Conservation (phyloP, 2,888 invertebrate species). For the Sinhomidia bicolor region DNA sequence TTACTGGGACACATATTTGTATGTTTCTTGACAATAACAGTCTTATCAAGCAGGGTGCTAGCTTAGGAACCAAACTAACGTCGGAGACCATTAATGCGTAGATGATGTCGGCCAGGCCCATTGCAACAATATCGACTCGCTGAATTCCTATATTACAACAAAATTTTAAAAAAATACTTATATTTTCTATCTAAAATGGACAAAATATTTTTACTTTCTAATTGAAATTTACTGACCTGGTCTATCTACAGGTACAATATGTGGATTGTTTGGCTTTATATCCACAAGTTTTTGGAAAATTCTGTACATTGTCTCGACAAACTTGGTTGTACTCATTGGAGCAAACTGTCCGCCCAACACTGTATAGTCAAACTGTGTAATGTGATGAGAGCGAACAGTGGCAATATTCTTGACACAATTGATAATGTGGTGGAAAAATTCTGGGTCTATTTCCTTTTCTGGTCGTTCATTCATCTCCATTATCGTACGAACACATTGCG, state of each 20-base stretch:
- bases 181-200: background rate
- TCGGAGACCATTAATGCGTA: conserved; percentile 79
- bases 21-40: conserved; percentile 76
- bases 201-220: background rate
- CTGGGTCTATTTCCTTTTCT: conserved; percentile 77
- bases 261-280: conserved; percentile 77
- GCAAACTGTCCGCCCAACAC: conserved; percentile 70
- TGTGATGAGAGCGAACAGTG: conserved; percentile 77
- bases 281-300: conserved; percentile 77
- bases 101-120: conserved; percentile 79
- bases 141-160: conserved; percentile 75
- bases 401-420: conserved; percentile 79
- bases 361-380: conserved; percentile 76
- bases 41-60: conserved; percentile 76
- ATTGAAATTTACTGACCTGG: conserved; percentile 69
- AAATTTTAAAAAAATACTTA: background rate
- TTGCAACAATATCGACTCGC: conserved; percentile 78
- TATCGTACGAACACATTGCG: conserved; percentile 87
- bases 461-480: conserved; percentile 79
- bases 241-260: conserved; percentile 78
- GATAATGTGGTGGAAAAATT: conserved; percentile 79
- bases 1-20: conserved; percentile 78
- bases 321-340: conserved; percentile 71
- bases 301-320: conserved; percentile 76
- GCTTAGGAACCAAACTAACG: conserved; percentile 74